Percentiles rank a stretch among this genome's conserved stretches.
phyloP scores from a whole-genome alignment of 2,797 vertebrate species.

The Toxotes lorentzi region DNA sequence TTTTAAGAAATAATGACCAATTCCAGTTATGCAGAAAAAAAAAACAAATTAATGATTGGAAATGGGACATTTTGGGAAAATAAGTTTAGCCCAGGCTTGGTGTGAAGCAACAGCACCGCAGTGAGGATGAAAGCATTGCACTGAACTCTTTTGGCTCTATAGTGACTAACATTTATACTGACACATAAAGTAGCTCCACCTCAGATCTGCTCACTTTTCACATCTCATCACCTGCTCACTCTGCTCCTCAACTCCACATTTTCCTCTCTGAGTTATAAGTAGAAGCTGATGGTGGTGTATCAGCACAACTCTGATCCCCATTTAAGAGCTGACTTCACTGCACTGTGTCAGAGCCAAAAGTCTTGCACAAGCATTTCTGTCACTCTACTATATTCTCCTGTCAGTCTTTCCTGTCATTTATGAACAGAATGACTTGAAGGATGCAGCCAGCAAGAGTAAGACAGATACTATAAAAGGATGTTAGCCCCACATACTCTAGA shows the following conservation, averaged over 20 bases:
- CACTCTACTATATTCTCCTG: slow-evolving; percentile 23
- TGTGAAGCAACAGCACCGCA: not conserved
- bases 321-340: slow-evolving; percentile 36
- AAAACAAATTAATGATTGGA: slow-evolving; percentile 22
- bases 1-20: slow-evolving; percentile 57
- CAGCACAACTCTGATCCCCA: slow-evolving; percentile 33
- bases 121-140: not conserved
- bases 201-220: slow-evolving; percentile 4
- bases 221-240: slow-evolving; percentile 24
- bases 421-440: slow-evolving; percentile 36
- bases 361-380: slow-evolving; percentile 56
- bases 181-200: not conserved
- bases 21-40: slow-evolving; percentile 3
- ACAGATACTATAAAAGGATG: not conserved
- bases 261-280: slow-evolving; percentile 8
- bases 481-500: not conserved
- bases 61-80: not conserved
- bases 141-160: not conserved
- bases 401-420: slow-evolving; percentile 52
- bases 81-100: not conserved
- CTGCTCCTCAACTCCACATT: not conserved
- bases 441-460: slow-evolving; percentile 8
- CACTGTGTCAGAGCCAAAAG: slow-evolving; percentile 26
- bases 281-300: slow-evolving; percentile 36
- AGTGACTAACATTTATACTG: not conserved